A percentile compares a stretch with the other conserved stretches of the same genome.
Conservation (phyloP, 2,797 vertebrate genomes). For the Danio albolineatus region DNA sequence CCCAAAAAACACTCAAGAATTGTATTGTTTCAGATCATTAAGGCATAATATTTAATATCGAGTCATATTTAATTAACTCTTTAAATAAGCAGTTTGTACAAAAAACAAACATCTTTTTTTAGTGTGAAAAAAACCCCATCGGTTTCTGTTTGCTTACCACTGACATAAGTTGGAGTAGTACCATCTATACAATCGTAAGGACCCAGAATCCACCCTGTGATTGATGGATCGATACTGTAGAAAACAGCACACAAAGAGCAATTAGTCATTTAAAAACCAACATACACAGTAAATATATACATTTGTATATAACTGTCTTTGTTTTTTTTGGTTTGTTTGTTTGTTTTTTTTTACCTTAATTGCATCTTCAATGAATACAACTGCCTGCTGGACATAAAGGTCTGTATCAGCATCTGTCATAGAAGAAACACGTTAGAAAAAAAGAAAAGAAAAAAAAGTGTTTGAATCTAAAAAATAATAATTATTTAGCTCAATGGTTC, state of each 20-base stretch:
- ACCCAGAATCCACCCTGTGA: constrained; percentile 88
- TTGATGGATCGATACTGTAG: constrained; percentile 93
- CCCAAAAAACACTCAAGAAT: too few species aligned
- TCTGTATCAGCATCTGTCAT: constrained; percentile 64
- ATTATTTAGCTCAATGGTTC: too few species aligned
- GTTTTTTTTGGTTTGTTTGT: background rate
- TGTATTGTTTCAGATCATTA: too few species aligned
- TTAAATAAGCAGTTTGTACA: too few species aligned
- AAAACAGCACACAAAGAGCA: constrained; percentile 6
- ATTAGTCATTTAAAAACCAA: background rate
- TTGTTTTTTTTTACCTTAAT: constrained; percentile 86
- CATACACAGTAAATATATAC: background rate
- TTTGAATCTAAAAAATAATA: too few species aligned
- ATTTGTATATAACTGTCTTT: background rate
- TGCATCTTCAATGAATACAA: constrained; percentile 95
- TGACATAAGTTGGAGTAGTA: constrained; percentile 90
- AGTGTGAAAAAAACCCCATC: too few species aligned
- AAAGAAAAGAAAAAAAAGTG: too few species aligned
- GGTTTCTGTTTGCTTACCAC: constrained; percentile 79
- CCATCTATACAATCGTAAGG: constrained; percentile 87
- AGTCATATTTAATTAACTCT: too few species aligned
- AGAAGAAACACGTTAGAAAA: background rate
- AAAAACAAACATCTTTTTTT: too few species aligned
- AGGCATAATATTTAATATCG: too few species aligned
- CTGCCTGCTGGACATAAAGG: constrained; percentile 87